A percentile compares a stretch with the other conserved stretches of the same genome.
phyloP scores from a whole-genome alignment of 2,797 vertebrate species.

The Diplodus puntazzo region DNA sequence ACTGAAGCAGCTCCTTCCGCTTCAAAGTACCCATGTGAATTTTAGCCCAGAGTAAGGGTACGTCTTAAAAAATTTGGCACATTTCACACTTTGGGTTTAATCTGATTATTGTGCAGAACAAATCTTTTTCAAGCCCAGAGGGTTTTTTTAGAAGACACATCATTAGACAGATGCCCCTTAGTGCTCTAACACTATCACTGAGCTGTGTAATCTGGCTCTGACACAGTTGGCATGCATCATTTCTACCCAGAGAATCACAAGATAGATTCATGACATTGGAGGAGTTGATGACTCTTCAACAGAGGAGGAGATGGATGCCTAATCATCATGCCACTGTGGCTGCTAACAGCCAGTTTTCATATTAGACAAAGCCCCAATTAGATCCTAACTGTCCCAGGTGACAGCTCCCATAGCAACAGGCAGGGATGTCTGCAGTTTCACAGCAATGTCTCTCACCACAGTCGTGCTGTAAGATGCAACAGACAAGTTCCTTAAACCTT shows the following conservation, averaged over 20 bases:
- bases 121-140: slow-evolving; percentile 39
- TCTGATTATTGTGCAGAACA: slow-evolving; percentile 49
- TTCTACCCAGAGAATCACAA: slow-evolving; percentile 60
- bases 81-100: slow-evolving; percentile 61
- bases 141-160: slow-evolving; percentile 58
- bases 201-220: slow-evolving; percentile 73
- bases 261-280: slow-evolving; percentile 58
- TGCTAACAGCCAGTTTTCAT: slow-evolving; percentile 69
- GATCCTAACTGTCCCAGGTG: slow-evolving; percentile 63
- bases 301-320: slow-evolving; percentile 60
- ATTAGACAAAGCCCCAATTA: slow-evolving; percentile 70
- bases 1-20: slow-evolving; percentile 22
- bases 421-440: slow-evolving; percentile 37
- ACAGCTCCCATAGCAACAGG: slow-evolving; percentile 60
- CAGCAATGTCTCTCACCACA: slow-evolving; percentile 31
- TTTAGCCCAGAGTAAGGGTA: slow-evolving; percentile 30
- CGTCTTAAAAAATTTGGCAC: slow-evolving; percentile 51
- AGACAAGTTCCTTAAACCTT: slow-evolving; percentile 34
- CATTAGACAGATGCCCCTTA: slow-evolving; percentile 73
- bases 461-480: slow-evolving; percentile 26
- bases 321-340: slow-evolving; percentile 63
- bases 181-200: slow-evolving; percentile 66
- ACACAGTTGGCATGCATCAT: slow-evolving; percentile 68
- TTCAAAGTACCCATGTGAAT: slow-evolving; percentile 31
- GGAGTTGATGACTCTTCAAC: slow-evolving; percentile 60